Evolutionary conservation across 30 jellyfish, hydroid and myxozoan species (phyloP), one percentile per base, ranked within the genome.

Genomic region (Clytia hemisphaerica): DNA sequence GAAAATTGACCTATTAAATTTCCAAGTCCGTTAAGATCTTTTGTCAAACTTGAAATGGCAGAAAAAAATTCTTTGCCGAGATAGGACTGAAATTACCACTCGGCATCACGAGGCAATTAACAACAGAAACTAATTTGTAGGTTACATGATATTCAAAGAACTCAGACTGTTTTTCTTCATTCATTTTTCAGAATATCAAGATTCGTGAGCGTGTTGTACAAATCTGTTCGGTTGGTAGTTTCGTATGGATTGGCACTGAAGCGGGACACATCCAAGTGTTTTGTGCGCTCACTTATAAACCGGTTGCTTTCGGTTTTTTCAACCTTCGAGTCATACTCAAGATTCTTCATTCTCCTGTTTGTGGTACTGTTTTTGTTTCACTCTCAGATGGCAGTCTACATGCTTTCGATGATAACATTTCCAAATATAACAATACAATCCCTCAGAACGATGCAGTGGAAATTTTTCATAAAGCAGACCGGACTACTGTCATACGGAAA

Each of bases 151-250:
- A 42, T 42, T 14, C 0, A 53, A 10, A 4, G 42, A 4, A 26
- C 1, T 32, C 60, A 69, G 29, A 0, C 36, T 10, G 24, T 15
- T 1, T 4, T 3, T 72, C 0, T 10, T 3, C 12, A 30, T 32
- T 57, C 0, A 19, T 1, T 1, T 32, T 70, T 45, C 55, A 88
- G 98, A 73, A 76, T 18, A 73, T 76, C 28, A 72, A 64, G 63
- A 44, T 77, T 21, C 61, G 30, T 12, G 85, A 76, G 25, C 58
- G 73, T 37, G 93, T 89, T 6, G 34, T 76, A 0, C 65, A 65
- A 12, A 95, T 86, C 31, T 89, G 98, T 65, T 88, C 83, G 0
- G 98, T 89, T 42, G 98, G 98, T 1, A 73, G 93, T 54, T 66
- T 92, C 18, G 59, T 89, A 57, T 89, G 98, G 98, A 24, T 89